A percentile compares a stretch with the other conserved stretches of the same genome.
These are phyloP conservation scores for Mus spicilegus DNA, from an alignment of 2,113 vertebrate species.

Conservation along the genomic window DNA sequence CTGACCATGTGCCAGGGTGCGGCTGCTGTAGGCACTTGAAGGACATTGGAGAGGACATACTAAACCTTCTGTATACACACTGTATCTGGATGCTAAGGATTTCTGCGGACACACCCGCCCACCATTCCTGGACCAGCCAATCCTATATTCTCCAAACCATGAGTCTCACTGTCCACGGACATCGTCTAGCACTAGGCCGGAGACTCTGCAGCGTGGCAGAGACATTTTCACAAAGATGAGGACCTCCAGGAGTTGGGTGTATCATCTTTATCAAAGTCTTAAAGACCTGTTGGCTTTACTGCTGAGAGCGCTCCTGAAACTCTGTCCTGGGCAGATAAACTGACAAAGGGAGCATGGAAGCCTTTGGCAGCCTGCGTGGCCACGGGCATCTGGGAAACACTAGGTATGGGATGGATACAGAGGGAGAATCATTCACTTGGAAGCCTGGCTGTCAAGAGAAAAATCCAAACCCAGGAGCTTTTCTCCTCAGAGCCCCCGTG, in stretches of 20 bases:
- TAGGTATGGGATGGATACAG: neutral
- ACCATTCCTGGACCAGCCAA: neutral
- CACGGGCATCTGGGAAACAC: neutral
- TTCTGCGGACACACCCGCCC: neutral
- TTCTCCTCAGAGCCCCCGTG: slow-evolving; percentile 68
- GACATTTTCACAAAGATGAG: neutral
- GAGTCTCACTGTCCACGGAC: neutral
- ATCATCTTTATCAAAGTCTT: neutral
- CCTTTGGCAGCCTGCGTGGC: slow-evolving; percentile 4
- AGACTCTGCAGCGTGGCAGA: neutral
- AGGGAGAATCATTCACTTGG: slow-evolving; percentile 42
- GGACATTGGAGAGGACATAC: neutral
- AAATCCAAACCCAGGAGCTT: slow-evolving; percentile 72
- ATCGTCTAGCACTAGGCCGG: neutral
- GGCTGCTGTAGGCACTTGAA: neutral
- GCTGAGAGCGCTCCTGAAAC: neutral
- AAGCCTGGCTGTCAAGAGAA: slow-evolving; percentile 74
- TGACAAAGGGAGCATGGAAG: neutral
- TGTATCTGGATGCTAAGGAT: neutral
- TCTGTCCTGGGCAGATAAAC: slow-evolving; percentile 2
- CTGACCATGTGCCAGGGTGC: neutral
- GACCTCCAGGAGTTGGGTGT: neutral
- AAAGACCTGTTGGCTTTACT: slow-evolving; percentile 11
- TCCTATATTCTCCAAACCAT: neutral
- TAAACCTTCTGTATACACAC: neutral